Conservation (phyloP, 2,888 invertebrate genomes). For the Epiperipatus broadwayi region DNA sequence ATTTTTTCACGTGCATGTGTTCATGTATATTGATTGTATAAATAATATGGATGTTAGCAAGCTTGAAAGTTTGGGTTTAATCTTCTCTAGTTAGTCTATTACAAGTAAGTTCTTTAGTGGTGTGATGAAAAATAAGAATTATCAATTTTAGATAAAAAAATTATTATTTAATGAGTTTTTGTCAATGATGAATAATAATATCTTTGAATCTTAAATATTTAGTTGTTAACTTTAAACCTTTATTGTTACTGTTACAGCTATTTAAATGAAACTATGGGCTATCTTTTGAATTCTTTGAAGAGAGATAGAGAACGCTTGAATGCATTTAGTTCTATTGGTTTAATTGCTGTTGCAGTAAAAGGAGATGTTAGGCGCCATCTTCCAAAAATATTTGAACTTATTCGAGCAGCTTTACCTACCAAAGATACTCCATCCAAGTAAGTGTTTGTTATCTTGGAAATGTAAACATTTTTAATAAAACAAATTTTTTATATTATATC, state of each 20-base stretch:
- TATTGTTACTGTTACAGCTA: constrained; percentile 31
- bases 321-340: constrained; percentile 73
- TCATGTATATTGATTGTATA: too few species aligned
- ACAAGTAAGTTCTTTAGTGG: too few species aligned
- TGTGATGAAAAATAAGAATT: too few species aligned
- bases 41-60: too few species aligned
- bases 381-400: constrained; percentile 62
- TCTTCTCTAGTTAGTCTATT: too few species aligned
- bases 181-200: too few species aligned
- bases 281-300: constrained; percentile 52
- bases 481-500: background rate
- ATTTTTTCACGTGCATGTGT: too few species aligned
- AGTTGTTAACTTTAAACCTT: constrained; percentile 10
- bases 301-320: constrained; percentile 65
- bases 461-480: too few species aligned
- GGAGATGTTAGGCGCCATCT: constrained; percentile 57
- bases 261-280: constrained; percentile 50
- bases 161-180: too few species aligned
- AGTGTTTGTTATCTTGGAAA: constrained; percentile 11
- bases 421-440: constrained; percentile 23
- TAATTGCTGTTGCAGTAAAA: constrained; percentile 71
- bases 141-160: too few species aligned
- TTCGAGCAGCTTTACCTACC: constrained; percentile 53
- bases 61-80: too few species aligned
- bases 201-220: constrained; percentile 6